Base-by-base conservation (phyloP, 2,888 invertebrate species). In the Hedya salicella region DNA sequence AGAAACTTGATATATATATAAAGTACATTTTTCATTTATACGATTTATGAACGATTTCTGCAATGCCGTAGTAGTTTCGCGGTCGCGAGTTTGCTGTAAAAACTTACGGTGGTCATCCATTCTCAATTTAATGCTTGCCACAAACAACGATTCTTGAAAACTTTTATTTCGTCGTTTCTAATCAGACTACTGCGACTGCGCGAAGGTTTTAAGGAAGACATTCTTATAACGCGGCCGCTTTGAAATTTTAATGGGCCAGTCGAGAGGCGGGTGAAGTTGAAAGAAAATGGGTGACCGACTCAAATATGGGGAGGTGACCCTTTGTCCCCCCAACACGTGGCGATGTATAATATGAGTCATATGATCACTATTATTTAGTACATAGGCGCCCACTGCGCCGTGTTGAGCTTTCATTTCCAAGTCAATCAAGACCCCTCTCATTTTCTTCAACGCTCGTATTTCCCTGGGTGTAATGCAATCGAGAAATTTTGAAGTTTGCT, bases 371-470 rank as follows among this genome's bases (percentile, higher is more conserved):
- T 44, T 46, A 46, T 57, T 57, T 32, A 13, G 56, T 54, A 36
- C 17, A 19, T 42, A 44, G 68, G 67, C 67, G 70, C 73, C 72
- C 74, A n/a, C n/a, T n/a, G n/a, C n/a, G 71, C 72, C 70, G 73
- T 83, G 79, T 83, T 82, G 81, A 78, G 77, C 67, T 81, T 79
- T 79, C 74, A 79, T 80, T 80, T 76, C 71, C 73, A 75, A 75
- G 73, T 69, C 75, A 70, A 72, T 74, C 70, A 75, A 75, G 75
- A 50, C 57, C 57, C 59, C 53, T 53, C 70, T 46, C 64, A 19
- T 63, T 59, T 68, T 56, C 42, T 62, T 52, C 53, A 62, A 52
- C 46, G 53, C 54, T 46, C 49, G 46, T 67, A 57, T 67, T 63
- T 67, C 56, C 49, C 40, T 46, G 46, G 53, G 49, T 61, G 21